Percentiles rank a stretch among this genome's conserved stretches.
phyloP scores from a whole-genome alignment of 37 sponge, comb jelly and placozoan genomes.

The Cliona cf. orientalis region DNA sequence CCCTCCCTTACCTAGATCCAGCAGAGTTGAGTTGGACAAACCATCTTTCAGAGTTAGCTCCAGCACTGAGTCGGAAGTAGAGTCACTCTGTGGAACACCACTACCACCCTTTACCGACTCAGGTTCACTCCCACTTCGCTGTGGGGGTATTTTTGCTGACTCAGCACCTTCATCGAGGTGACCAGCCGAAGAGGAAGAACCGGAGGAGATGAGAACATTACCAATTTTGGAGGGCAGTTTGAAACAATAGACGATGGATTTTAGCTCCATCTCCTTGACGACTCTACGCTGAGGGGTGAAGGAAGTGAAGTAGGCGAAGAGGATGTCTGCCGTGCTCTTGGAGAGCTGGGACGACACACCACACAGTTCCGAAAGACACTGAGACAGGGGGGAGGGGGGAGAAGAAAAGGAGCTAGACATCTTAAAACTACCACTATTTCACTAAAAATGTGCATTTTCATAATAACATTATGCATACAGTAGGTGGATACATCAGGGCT shows the following conservation, averaged over 20 bases:
- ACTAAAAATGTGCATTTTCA: not conserved
- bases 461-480: no score
- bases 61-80: not conserved
- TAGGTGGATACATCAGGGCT: no score
- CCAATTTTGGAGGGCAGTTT: constrained; percentile 41
- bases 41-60: not conserved
- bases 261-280: not conserved
- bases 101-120: not conserved
- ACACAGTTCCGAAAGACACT: constrained; percentile 28
- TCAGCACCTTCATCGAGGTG: not conserved
- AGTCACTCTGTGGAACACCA: not conserved
- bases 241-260: constrained; percentile 1
- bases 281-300: not conserved
- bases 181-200: not conserved
- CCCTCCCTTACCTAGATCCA: constrained; percentile 12
- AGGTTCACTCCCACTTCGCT: not conserved
- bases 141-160: not conserved
- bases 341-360: constrained; percentile 7
- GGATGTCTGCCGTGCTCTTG: not conserved
- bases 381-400: not conserved
- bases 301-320: constrained; percentile 18
- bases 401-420: not conserved
- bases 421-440: not conserved
- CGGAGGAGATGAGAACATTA: not conserved
- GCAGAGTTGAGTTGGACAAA: constrained; percentile 6